Base-by-base conservation (phyloP, 2,113 vertebrate species). In the Psittacus erithacus region DNA sequence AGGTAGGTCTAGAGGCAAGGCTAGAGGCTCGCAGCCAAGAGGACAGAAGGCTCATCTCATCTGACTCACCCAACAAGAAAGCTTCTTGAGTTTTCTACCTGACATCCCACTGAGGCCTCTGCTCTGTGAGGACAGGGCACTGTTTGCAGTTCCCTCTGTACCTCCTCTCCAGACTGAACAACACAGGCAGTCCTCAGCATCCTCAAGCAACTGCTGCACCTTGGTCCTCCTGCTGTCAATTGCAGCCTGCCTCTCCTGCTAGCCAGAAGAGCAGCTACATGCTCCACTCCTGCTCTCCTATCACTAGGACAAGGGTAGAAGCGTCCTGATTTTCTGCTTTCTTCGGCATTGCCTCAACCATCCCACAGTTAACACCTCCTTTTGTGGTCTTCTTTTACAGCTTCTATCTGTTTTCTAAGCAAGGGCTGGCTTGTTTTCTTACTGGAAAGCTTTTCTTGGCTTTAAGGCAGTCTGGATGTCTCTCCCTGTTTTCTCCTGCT, bases 101-200 rank as follows among this genome's bases (percentile, higher is more conserved):
- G 62, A 75, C 35, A 69, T 35, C 6, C 24, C 39, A 76, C 24
- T 33, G 15, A 10, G 14, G 17, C 55, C 29, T 81, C 64, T 4
- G 3, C 41, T 55, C 64, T 0, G 0, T 6, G 16, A 57, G 52
- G 17, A 11, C 38, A 47, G 47, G 14, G 11, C n/a, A 46, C 11
- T 17, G 5, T 28, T 11, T 11, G 7, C 71, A 49, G 38, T 33
- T n/a, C 24, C 73, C 39, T 53, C 31, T 27, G 38, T 25, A 38
- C n/a, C 47, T 47, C n/a, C n/a, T n/a, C 44, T 70, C 31, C 60
- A 78, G 10, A 15, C 7, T 0, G 0, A 43, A 20, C 46, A 9
- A 18, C 16, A 38, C 11, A 47, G 50, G 39, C 9, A 59, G 33
- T 13, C 23, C 74, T 71, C 81, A 38, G 13, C 35, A 38, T 69